Evolutionary conservation across 1,140 invertebrate species (phyloP), one percentile per base, ranked within the genome.

Genomic region (Hesperophylax magnus): DNA sequence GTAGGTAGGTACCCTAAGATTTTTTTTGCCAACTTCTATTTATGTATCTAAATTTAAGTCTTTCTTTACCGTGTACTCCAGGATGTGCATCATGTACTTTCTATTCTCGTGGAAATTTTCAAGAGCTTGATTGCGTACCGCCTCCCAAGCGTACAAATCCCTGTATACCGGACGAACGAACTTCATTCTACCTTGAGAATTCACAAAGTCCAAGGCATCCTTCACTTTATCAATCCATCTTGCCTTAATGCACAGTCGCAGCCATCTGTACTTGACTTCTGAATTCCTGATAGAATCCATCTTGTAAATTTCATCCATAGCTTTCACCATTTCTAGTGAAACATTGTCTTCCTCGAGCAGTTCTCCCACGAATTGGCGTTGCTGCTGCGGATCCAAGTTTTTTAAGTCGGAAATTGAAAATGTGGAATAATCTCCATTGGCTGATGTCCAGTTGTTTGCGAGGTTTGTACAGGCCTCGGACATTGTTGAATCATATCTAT

Each of bases 171-270:
- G 96, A 67, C 96, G 90, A 0, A 96, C 93, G 91, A 94, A 98
- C 86, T 98, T 98, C 95, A 98, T 96, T 80, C 97, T 92, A 69
- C 97, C 97, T 86, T 96, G 93, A 27, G 93, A 91, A 80, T 94
- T 96, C 3, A 97, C 93, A 91, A 98, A 98, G 2, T 93, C 85
- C 22, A 98, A 89, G 8, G 94, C 93, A 47, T 91, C 88, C 15
- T 91, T 86, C 52, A 98, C 88, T 84, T 93, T 92, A 0, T 92
- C 89, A 61, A 92, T 86, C 91, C 96, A 95, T 60, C 92, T 91
- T 8, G 93, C 93, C 86, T 93, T 94, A 0, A 98, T 90, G 78
- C 95, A 93, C 52, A 98, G 86, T 63, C 95, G 91, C 39, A 98
- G 87, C 93, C 97, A 97, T 77, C 93, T 91, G 86, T 91, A 98